Conservation (phyloP, 2,113 vertebrate species). For the Oceanodroma tethys region DNA sequence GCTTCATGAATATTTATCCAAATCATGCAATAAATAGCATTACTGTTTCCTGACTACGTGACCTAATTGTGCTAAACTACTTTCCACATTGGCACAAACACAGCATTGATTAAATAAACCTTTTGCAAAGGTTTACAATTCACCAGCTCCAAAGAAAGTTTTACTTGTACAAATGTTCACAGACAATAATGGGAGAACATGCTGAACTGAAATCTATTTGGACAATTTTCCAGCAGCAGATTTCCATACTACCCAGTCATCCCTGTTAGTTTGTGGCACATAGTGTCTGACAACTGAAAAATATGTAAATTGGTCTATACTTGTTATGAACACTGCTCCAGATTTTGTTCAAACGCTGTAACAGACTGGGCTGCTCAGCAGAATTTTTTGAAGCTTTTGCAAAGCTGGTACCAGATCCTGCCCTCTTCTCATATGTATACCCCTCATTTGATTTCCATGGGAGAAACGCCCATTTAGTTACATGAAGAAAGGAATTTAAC, state of each 20-base stretch:
- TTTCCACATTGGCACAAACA: background rate
- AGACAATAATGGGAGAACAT: conserved; percentile 15
- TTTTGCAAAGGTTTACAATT: background rate
- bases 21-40: background rate
- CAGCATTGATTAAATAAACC: background rate
- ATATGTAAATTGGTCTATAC: conserved; percentile 60
- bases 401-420: conserved; percentile 40
- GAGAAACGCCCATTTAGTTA: conserved; percentile 48
- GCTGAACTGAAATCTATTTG: conserved; percentile 35
- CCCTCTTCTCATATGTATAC: conserved; percentile 52
- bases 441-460: conserved; percentile 14
- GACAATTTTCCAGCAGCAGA: conserved; percentile 37
- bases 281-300: conserved; percentile 62
- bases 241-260: conserved; percentile 47
- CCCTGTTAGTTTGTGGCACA: conserved; percentile 3
- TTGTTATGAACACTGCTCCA: conserved; percentile 60
- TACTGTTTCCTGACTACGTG: background rate
- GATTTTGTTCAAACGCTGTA: conserved; percentile 59
- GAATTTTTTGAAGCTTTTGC: conserved; percentile 59
- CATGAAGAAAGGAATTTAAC: conserved; percentile 40
- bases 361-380: conserved; percentile 52
- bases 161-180: background rate
- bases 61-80: background rate
- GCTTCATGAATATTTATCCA: background rate
- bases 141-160: background rate